phyloP scores from a whole-genome alignment of 2,113 vertebrate genomes.

The Orcinus orca region DNA sequence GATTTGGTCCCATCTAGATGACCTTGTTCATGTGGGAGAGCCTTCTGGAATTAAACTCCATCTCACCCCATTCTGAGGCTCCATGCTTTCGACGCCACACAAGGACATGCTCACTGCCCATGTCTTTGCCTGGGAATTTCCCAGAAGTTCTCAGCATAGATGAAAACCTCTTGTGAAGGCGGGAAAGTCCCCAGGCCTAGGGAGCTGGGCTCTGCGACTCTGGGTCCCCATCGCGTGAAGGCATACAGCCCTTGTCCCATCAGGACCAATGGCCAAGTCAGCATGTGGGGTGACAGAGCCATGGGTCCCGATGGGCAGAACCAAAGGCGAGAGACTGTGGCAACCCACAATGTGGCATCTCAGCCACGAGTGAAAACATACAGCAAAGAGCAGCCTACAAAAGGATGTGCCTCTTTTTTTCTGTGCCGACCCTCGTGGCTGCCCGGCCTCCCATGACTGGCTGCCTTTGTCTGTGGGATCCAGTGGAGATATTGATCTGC shows the following conservation, averaged over 20 bases:
- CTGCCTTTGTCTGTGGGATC: background rate
- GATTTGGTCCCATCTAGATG: background rate
- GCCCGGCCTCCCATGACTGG: background rate
- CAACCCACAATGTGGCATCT: conserved; percentile 47
- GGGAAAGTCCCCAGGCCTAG: background rate
- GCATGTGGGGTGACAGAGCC: conserved; percentile 38
- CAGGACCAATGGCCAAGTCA: background rate
- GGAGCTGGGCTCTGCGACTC: background rate
- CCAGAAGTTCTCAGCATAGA: background rate
- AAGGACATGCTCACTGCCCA: background rate
- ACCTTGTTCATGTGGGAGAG: background rate
- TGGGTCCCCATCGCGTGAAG: background rate
- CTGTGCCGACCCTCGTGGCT: background rate
- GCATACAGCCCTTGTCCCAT: background rate
- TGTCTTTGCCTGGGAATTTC: background rate
- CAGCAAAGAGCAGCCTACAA: background rate
- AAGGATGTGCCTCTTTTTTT: background rate
- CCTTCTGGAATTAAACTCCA: background rate
- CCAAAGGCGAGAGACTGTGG: conserved; percentile 63
- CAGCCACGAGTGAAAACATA: conserved; percentile 15
- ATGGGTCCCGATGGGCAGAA: conserved; percentile 58
- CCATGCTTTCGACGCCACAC: background rate
- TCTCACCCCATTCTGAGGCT: background rate
- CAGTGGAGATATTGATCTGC: conserved; percentile 11
- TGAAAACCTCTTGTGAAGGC: background rate